Evolutionary conservation across 2,797 vertebrate genomes (phyloP).

Genomic region (Dallia pectoralis): DNA sequence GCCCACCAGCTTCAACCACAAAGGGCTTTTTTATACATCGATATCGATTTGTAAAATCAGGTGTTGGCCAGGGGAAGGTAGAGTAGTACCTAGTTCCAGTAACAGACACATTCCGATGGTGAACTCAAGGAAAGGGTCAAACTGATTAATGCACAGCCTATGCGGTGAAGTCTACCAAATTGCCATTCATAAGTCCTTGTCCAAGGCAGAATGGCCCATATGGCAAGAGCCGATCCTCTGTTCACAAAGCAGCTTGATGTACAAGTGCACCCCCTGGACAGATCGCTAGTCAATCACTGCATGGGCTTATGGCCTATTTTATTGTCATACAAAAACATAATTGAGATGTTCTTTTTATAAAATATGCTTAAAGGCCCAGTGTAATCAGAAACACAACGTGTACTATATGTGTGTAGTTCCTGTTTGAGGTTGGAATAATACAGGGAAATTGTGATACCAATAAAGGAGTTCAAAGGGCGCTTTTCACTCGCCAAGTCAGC

Average conservation of each 20-base stretch:
- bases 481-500: no score
- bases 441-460: no score
- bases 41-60: neutral
- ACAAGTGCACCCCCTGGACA: neutral
- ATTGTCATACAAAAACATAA: neutral
- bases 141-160: neutral
- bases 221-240: neutral
- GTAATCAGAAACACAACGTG: no score
- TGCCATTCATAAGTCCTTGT: neutral
- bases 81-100: neutral
- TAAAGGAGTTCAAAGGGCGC: no score
- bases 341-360: neutral
- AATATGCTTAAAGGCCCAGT: neutral
- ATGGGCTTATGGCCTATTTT: neutral
- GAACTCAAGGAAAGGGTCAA: neutral
- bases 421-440: no score
- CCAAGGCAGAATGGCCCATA: neutral
- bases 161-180: neutral
- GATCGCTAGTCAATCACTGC: neutral
- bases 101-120: neutral
- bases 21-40: neutral
- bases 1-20: neutral
- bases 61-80: neutral
- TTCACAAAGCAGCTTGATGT: slow-evolving; percentile 1
- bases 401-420: no score